Evolutionary conservation across 2,797 vertebrate species (phyloP), one percentile per base, ranked within the genome.

Genomic region (Malurus leucopterus): DNA sequence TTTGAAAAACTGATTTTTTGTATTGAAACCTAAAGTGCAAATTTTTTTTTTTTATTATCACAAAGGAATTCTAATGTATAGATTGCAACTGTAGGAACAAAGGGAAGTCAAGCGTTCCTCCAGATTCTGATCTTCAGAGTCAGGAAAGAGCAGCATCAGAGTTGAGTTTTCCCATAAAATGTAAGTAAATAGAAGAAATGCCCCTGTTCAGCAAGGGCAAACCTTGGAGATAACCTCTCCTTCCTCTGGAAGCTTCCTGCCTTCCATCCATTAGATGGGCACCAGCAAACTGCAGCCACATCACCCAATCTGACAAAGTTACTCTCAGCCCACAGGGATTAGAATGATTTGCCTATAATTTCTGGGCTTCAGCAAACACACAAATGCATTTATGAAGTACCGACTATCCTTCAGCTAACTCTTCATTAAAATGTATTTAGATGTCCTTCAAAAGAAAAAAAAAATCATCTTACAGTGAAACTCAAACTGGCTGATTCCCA

Each of bases 401-500:
- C 4, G 15, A 82, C 44, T 41, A 81, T 86, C 85, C 91, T 94
- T 92, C 76, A 57, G 88, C 73, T 73, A 88, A 84, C 73, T 91
- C 91, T 96, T 95, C 93, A 92, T 97, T 96, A 96, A 96, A 96
- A 96, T 89, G 87, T 82, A 93, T 94, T 96, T 93, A 92, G 86
- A 92, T 89, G 80, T 92, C 93, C 84, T 94, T 93, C 57, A 64
- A 71, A 92, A 83, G 89, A 77, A 80, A 67, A 67, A 70, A 67
- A 83, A 91, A 74, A 83, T 62, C 70, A 82, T 94, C 92, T 97
- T 96, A 92, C 95, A 96, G 93, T 69, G 89, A 96, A 96, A 96
- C 93, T 96, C 95, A 94, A 91, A 96, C 96, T 97, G 97, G 96
- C 96, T 95, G 96, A 96, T 96, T 96, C 97, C 97, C 97, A 96